These are phyloP conservation scores for Centropristis striata DNA, from an alignment of 2,113 vertebrate genomes.

Conservation along the genomic window DNA sequence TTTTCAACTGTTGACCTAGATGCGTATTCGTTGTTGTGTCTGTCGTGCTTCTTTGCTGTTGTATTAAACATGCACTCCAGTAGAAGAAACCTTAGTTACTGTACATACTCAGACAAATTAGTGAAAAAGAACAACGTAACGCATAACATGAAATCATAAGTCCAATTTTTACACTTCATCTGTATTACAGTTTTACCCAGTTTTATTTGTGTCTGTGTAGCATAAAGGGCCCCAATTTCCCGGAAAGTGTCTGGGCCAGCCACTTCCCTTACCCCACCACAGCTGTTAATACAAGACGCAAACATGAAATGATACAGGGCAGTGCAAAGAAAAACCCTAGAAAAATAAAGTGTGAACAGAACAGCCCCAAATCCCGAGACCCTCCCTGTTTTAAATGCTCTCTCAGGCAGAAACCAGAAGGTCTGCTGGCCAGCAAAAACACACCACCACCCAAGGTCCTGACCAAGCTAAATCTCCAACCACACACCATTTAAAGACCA, in stretches of 20 bases:
- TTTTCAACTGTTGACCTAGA: slow-evolving; percentile 53
- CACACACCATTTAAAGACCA: slow-evolving; percentile 16
- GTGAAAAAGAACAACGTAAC: neutral
- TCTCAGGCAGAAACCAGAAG: slow-evolving; percentile 55
- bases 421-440: slow-evolving; percentile 72
- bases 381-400: slow-evolving; percentile 65
- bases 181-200: neutral
- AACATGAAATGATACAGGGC: slow-evolving; percentile 72
- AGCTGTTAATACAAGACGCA: slow-evolving; percentile 80
- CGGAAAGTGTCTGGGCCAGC: slow-evolving; percentile 59
- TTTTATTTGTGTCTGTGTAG: neutral
- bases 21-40: slow-evolving; percentile 18
- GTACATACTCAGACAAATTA: neutral
- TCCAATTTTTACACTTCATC: neutral
- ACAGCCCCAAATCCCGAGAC: slow-evolving; percentile 55
- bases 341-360: slow-evolving; percentile 64
- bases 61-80: neutral
- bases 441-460: slow-evolving; percentile 60
- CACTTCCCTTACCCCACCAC: slow-evolving; percentile 58
- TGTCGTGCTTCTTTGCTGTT: slow-evolving; percentile 3
- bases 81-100: neutral
- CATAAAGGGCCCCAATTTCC: slow-evolving; percentile 50
- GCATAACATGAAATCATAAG: neutral
- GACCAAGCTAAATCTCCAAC: slow-evolving; percentile 41
- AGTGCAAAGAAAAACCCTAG: slow-evolving; percentile 50